Evolutionary conservation across 2,797 vertebrate genomes (phyloP).

Genomic region (Alca torda): DNA sequence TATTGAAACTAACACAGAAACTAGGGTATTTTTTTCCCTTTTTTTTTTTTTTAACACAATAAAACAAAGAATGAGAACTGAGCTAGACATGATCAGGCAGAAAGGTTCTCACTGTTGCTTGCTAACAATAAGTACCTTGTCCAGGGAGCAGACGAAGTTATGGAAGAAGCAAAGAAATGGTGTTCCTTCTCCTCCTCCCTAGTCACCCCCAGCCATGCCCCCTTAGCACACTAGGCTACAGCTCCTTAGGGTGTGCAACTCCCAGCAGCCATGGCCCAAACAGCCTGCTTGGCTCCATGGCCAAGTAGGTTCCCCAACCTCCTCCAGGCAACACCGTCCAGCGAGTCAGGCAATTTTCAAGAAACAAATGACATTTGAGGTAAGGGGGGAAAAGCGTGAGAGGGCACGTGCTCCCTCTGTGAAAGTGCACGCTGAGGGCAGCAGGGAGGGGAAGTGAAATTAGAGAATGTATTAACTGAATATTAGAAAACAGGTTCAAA

Average conservation of each 20-base stretch:
- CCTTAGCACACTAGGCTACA: neutral
- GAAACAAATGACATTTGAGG: neutral
- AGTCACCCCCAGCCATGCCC: fast-evolving
- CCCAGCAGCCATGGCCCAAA: neutral
- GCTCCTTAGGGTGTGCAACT: neutral
- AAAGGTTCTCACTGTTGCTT: neutral
- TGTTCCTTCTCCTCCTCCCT: neutral
- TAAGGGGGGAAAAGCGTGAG: neutral
- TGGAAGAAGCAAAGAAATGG: neutral
- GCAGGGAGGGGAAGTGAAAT: neutral
- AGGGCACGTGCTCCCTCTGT: neutral
- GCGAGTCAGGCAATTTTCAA: neutral
- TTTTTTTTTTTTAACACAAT: neutral
- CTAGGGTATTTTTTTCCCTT: fast-evolving
- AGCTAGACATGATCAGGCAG: neutral
- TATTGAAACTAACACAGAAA: neutral
- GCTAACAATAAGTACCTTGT: neutral
- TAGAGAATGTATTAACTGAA: neutral
- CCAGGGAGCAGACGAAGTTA: neutral
- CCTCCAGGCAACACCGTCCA: neutral
- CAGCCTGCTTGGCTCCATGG: neutral
- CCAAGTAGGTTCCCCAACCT: neutral
- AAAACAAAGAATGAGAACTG: neutral
- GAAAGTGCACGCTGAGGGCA: neutral
- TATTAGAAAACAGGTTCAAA: neutral